These are phyloP conservation scores for Dendrocincla fuliginosa DNA, from an alignment of 2,797 vertebrate species.

Conservation along the genomic window DNA sequence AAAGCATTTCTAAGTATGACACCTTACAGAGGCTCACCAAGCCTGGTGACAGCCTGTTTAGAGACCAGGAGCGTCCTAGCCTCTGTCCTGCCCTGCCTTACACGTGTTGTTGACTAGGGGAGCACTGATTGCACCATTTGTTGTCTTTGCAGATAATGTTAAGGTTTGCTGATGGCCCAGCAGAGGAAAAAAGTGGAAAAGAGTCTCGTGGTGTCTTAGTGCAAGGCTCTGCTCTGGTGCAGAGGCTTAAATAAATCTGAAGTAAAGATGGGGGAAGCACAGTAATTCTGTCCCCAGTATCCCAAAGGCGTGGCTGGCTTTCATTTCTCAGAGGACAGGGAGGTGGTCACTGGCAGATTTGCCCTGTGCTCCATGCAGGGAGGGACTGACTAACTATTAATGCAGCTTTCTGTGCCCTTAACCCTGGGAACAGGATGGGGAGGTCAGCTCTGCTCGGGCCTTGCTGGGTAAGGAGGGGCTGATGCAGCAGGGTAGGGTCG, in stretches of 20 bases:
- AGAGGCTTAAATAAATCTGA: not conserved
- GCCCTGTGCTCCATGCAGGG: not conserved
- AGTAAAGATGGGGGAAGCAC: not conserved
- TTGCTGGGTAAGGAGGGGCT: not conserved
- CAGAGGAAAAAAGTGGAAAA: not conserved
- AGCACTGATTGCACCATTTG: accelerated
- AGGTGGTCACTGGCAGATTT: not conserved
- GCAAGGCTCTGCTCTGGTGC: not conserved
- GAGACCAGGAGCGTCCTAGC: not conserved
- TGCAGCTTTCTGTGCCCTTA: not conserved
- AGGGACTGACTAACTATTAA: not conserved
- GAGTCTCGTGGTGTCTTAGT: not conserved
- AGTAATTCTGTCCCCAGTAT: not conserved
- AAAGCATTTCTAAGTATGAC: not conserved
- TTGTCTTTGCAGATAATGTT: not conserved
- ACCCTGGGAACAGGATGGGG: not conserved
- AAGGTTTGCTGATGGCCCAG: not conserved
- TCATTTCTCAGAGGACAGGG: not conserved
- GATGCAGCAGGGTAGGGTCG: not conserved
- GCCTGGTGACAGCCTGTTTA: not conserved
- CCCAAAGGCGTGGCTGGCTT: not conserved
- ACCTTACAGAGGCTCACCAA: not conserved
- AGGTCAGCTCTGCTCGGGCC: not conserved
- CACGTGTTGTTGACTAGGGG: accelerated
- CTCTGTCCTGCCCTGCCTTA: not conserved